Evolutionary conservation across 2,888 invertebrate genomes (phyloP), one percentile per base, ranked within the genome.

Genomic region (Coecobrya sp.): DNA sequence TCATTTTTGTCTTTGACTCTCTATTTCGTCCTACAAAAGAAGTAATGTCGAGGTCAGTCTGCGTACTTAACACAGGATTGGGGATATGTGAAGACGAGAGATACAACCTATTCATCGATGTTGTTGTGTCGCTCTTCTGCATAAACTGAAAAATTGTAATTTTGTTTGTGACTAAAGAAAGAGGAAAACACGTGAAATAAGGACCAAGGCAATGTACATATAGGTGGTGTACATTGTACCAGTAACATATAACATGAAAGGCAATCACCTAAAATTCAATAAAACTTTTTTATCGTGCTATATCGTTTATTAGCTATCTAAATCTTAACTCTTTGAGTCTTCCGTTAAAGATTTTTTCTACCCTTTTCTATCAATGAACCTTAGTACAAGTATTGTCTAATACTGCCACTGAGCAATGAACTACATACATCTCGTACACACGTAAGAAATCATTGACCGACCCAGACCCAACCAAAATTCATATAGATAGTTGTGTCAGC

Each of bases 11-110:
- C n/a, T 42, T 76, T 62, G 76, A 87, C 87, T 87, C 87, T 87
- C 87, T 87, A 87, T 87, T 87, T 87, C 87, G 87, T 42, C 87
- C 87, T 87, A 87, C 87, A 87, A 87, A 87, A 16, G n/a, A 62
- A 87, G 87, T 76, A 87, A 62, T 87, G 87, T 87, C 87, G 87
- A 87, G 87, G 87, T 76, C 87, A 87, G 70, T 76, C 36, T 87
- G 76, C 25, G 22, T 49, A 49, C 22, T 59, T 79, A 87, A 79
- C 87, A 76, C 87, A 76, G 87, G 79, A 87, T 87, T 87, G 87
- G 27, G 68, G 68, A 68, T 68, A 59, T 59, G 36, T 36, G 36
- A 36, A 36, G 36, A 36, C 7, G n/a, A 22, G 59, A 59, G 59
- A 59, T 59, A 59, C 7, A 11, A 42, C 10, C 10, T 42, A 42